Percentiles rank a stretch among this genome's conserved stretches.
Conservation (phyloP, 2,888 invertebrate species). For the Leucophora obtusa region DNA sequence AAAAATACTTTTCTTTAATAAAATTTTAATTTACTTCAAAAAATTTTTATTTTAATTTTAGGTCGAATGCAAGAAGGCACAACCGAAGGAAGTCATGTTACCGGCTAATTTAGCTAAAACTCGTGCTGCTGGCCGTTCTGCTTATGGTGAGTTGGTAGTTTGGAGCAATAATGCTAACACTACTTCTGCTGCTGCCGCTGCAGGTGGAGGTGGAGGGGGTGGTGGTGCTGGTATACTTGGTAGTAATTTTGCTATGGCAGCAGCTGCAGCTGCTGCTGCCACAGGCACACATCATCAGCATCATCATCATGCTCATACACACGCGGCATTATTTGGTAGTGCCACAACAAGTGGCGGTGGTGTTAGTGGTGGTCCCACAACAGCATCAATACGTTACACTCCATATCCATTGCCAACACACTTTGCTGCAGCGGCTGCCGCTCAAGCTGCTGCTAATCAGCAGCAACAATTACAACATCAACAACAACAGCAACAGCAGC, state of each 20-base stretch:
- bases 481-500: slow-evolving; percentile 73
- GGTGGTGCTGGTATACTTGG: slow-evolving; percentile 78
- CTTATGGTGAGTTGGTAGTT: slow-evolving; percentile 98
- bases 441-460: slow-evolving; percentile 74
- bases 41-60: slow-evolving; percentile 79
- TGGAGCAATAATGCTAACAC: slow-evolving; percentile 84
- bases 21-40: no score
- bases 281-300: slow-evolving; percentile 70
- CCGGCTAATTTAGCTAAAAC: slow-evolving; percentile 97
- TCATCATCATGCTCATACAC: slow-evolving; percentile 65
- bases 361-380: slow-evolving; percentile 47
- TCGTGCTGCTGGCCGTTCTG: slow-evolving; percentile 95
- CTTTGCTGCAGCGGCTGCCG: slow-evolving; percentile 76
- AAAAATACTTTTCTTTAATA: no score
- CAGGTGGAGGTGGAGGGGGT: slow-evolving; percentile 81
- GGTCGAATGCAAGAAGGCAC: slow-evolving; percentile 99
- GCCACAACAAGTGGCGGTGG: slow-evolving; percentile 50
- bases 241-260: slow-evolving; percentile 74
- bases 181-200: slow-evolving; percentile 73
- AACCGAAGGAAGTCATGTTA: slow-evolving; percentile 99
- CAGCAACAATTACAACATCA: slow-evolving; percentile 80
- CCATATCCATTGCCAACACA: slow-evolving; percentile 82
- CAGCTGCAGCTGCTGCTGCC: slow-evolving; percentile 67
- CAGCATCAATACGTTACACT: slow-evolving; percentile 81
- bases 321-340: slow-evolving; percentile 65